Conservation (phyloP, 2,888 invertebrate species). For the Schizotus pectinicornis region DNA sequence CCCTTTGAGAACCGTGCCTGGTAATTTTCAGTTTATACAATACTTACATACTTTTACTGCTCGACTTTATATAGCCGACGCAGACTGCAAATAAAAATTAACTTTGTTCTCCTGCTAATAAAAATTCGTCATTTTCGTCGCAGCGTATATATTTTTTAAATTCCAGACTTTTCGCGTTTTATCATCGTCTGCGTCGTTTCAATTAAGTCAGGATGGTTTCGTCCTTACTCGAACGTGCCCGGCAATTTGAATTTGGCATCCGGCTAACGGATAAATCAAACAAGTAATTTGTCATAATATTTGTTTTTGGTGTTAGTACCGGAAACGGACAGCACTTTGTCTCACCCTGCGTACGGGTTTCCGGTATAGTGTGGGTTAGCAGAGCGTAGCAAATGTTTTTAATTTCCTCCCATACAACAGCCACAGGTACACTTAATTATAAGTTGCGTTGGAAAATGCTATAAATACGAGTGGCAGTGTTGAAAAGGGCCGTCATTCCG, state of each 20-base stretch:
- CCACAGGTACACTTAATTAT: slow-evolving; percentile 23
- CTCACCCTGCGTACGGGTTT: slow-evolving; percentile 25
- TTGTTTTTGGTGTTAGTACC: slow-evolving; percentile 27
- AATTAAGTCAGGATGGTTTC: slow-evolving; percentile 4
- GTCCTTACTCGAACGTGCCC: background rate
- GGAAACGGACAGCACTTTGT: slow-evolving; percentile 19
- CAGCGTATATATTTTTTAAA: background rate
- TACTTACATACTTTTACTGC: slow-evolving; percentile 21
- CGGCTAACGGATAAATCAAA: slow-evolving; percentile 17
- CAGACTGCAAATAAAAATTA: slow-evolving; percentile 26
- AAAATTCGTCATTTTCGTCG: slow-evolving; percentile 1
- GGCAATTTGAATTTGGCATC: slow-evolving; percentile 3
- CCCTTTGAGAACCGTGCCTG: slow-evolving; percentile 16
- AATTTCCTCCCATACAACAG: slow-evolving; percentile 26
- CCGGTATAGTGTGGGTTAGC: slow-evolving; percentile 25
- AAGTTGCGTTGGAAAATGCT: slow-evolving; percentile 16
- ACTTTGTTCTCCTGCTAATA: too few species aligned
- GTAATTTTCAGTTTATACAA: slow-evolving; percentile 23
- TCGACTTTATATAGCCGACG: background rate
- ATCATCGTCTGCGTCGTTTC: slow-evolving; percentile 1
- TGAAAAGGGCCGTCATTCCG: slow-evolving; percentile 2
- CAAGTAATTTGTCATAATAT: slow-evolving; percentile 26
- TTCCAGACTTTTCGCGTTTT: slow-evolving; percentile 1
- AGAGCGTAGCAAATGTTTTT: slow-evolving; percentile 32
- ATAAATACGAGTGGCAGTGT: slow-evolving; percentile 11